Percentiles rank a stretch among this genome's conserved stretches.
These are phyloP conservation scores for Esperia sulphurella DNA, from an alignment of 2,888 invertebrate genomes.

Conservation along the genomic window DNA sequence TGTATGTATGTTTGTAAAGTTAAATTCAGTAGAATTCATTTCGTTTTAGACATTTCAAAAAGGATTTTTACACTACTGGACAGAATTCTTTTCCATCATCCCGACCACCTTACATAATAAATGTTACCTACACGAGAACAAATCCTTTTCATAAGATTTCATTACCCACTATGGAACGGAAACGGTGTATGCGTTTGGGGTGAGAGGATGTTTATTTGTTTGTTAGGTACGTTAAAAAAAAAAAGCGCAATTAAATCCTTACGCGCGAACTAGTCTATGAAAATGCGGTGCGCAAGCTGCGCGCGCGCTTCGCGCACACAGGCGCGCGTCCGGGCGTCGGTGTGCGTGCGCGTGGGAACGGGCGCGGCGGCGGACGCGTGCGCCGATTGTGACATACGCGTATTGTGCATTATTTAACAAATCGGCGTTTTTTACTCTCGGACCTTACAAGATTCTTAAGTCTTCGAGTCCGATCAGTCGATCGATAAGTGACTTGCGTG, in stretches of 20 bases:
- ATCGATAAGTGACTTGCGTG: constrained; percentile 17
- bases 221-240: not conserved
- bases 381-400: constrained; percentile 64
- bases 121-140: too few species aligned
- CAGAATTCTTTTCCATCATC: too few species aligned
- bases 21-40: too few species aligned
- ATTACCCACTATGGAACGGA: too few species aligned
- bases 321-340: constrained; percentile 12
- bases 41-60: too few species aligned
- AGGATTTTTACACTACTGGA: too few species aligned
- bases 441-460: not conserved
- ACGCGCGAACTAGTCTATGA: constrained; percentile 35
- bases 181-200: too few species aligned
- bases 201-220: too few species aligned
- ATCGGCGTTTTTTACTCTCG: constrained; percentile 22
- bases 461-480: not conserved
- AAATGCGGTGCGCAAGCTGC: constrained; percentile 48
- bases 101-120: too few species aligned
- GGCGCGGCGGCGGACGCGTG: constrained; percentile 65
- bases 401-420: constrained; percentile 62
- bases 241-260: not conserved
- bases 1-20: too few species aligned
- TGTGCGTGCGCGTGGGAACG: constrained; percentile 68
- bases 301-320: constrained; percentile 52
- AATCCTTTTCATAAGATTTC: too few species aligned